Evolutionary conservation across 2,888 invertebrate species (phyloP), one percentile per base, ranked within the genome.

Genomic region (Ennomos quercinarius): DNA sequence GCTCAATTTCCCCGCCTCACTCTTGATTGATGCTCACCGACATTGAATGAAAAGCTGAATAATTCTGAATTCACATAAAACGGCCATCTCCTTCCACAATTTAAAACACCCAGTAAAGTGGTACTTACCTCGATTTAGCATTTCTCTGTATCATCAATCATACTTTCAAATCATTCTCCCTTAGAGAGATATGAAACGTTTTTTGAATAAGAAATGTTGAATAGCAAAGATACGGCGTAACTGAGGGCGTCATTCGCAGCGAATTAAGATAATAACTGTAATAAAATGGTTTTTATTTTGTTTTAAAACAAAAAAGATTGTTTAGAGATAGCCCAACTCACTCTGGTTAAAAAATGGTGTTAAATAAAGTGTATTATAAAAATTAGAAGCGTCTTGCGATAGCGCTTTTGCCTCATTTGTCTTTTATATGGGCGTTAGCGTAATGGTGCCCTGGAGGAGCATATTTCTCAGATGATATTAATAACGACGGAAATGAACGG

Each of bases 361-460:
- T 68, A 70, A 69, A 73, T 76, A 72, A 75, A 76, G 72, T 64
- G 57, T 78, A 76, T 76, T 78, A 77, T 71, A 70, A 74, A 76
- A 77, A 80, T 76, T 74, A 73, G 68, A 75, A 74, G 67, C 72
- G 66, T 75, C 77, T 74, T 77, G 70, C 70, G 75, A 76, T 76
- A 76, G 68, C 76, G 71, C 76, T 80, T 77, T 78, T 78, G 73
- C 66, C 76, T 81, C 83, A 83, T 83, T 83, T 82, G 81, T 83
- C 81, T 83, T 81, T 82, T 79, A 80, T 83, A 82, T 78, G 76
- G 77, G 74, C 81, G 74, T 83, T 81, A 78, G 78, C 71, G 77
- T 80, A 82, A 83, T 80, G 80, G 77, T 72, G 72, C 82, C 80
- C 80, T 37, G 42, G 77, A 73, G 80, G 73, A 70, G 72, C 75